Base-by-base conservation (phyloP, 1,140 invertebrate genomes). In the Rhyacophila brunnea region DNA sequence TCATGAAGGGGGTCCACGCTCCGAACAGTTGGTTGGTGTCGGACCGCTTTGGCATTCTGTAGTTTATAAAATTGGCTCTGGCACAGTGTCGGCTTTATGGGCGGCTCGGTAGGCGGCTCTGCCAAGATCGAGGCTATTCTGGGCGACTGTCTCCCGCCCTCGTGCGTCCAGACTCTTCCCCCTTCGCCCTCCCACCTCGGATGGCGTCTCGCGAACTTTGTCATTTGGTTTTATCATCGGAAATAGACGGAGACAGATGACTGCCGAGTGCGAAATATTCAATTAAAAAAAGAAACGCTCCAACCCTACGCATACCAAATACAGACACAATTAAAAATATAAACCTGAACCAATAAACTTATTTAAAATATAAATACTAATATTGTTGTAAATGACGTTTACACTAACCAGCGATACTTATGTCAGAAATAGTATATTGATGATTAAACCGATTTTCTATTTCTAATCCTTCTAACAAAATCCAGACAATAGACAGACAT, bases 51-150 rank as follows among this genome's bases (percentile, higher is more conserved):
- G 56, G 56, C 56, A 58, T 58, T 50, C 46, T 14, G 19, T 38
- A 35, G 54, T 43, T 42, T 58, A 58, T 43, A 58, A 50, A 51
- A 49, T 19, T 58, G 46, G 45, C 19, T 34, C 42, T 58, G 56
- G 46, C 56, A 58, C 47, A 28, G 47, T 32, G 46, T 58, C 47
- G 18, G 48, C 28, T 48, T 43, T 50, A 57, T 58, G 56, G 56
- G 14, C 54, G 56, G 28, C 48, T n/a, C 47, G 47, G 23, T 48
- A 35, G 47, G 32, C 36, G 15, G 35, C 45, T 38, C 34, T 58
- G 56, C 56, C 56, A 58, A 58, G 56, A 58, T 18, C 14, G 48
- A 40, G 35, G 36, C 47, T 58, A 58, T 58, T 65, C 52, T 17
- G 44, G 50, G 49, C 58, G 58, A 28, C 46, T 42, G 56, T 42